Conservation (phyloP, 2,888 invertebrate species). For the Listrodromus nycthemerus region DNA sequence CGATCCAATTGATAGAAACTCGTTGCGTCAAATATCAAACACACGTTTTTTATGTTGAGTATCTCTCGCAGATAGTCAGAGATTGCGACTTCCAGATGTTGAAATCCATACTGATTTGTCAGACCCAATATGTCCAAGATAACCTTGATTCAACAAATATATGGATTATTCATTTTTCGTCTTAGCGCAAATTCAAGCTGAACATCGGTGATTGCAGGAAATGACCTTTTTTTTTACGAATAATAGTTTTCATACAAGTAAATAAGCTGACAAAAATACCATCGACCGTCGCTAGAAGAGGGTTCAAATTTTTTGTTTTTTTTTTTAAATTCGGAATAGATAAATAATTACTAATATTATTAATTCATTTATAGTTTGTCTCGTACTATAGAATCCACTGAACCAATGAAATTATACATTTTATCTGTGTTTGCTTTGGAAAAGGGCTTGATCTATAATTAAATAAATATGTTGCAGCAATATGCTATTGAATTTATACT, state of each 20-base stretch:
- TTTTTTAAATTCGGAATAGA: neutral
- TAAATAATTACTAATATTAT: too few relatives aligned
- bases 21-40: constrained; percentile 97
- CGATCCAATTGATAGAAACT: constrained; percentile 88
- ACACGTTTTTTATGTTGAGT: constrained; percentile 95
- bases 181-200: neutral
- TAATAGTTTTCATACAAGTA: neutral
- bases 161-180: constrained; percentile 32
- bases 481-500: constrained; percentile 55
- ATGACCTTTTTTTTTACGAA: neutral
- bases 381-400: neutral
- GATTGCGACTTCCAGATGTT: constrained; percentile 95
- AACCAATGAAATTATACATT: neutral
- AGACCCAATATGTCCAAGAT: constrained; percentile 89
- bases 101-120: constrained; percentile 98
- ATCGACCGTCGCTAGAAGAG: too few relatives aligned
- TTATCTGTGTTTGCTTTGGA: neutral
- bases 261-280: too few relatives aligned
- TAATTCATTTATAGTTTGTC: neutral
- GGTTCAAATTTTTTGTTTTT: neutral
- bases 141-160: constrained; percentile 77
- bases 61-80: constrained; percentile 97
- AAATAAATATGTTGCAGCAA: neutral
- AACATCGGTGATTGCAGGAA: neutral
- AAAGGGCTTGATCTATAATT: neutral